These are phyloP conservation scores for Nezara viridula DNA, from an alignment of 2,888 invertebrate genomes.

Conservation along the genomic window DNA sequence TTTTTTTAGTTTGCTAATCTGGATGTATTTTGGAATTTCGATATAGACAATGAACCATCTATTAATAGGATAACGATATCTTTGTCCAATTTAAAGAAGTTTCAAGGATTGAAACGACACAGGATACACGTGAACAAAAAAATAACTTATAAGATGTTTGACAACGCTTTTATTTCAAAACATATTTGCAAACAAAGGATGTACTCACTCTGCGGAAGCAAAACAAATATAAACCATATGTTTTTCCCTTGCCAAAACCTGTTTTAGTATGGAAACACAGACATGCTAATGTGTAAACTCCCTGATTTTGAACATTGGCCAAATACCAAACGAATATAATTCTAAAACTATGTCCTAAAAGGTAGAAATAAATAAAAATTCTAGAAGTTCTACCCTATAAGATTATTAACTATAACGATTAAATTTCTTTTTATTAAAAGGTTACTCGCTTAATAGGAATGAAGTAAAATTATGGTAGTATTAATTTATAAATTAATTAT, in stretches of 20 bases:
- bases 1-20: no score
- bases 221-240: conserved; percentile 14
- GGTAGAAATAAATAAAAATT: no score
- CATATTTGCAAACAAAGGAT: neutral
- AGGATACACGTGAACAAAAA: neutral
- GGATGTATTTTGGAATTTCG: no score
- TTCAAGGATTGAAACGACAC: neutral
- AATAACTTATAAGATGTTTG: neutral
- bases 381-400: no score
- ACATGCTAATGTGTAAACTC: neutral
- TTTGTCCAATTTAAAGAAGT: neutral
- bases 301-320: neutral
- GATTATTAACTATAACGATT: no score
- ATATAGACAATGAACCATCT: no score
- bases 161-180: neutral
- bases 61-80: no score
- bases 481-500: no score
- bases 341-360: neutral
- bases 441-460: no score
- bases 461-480: no score
- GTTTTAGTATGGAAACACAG: neutral
- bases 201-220: neutral
- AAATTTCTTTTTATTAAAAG: no score
- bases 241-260: no score
- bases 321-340: neutral